Conservation (phyloP, 2,888 invertebrate species). For the Campaea margaritaria region DNA sequence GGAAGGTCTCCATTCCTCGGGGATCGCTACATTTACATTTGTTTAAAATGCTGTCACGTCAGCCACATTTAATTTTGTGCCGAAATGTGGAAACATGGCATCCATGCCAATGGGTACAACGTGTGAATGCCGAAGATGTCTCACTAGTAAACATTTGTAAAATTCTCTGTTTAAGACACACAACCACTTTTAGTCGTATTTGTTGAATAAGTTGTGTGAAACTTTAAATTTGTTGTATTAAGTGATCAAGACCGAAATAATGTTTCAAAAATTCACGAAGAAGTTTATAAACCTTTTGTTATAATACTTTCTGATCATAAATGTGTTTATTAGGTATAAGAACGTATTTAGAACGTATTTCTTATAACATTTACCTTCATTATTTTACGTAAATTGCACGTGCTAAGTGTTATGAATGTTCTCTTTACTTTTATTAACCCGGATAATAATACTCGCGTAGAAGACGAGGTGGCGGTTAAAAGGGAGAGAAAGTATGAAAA, state of each 20-base stretch:
- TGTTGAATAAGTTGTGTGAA: too few species aligned
- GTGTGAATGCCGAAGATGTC: constrained; percentile 14
- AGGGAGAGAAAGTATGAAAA: constrained; percentile 47
- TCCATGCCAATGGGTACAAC: constrained; percentile 42
- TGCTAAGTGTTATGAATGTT: constrained; percentile 23
- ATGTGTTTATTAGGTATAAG: too few species aligned
- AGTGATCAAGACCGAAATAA: too few species aligned
- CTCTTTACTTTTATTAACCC: constrained; percentile 32
- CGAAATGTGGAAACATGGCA: constrained; percentile 40
- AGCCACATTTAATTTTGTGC: constrained; percentile 53
- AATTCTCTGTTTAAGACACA: too few species aligned
- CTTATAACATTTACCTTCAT: too few species aligned
- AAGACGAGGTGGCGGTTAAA: constrained; percentile 36
- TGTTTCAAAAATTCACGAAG: too few species aligned
- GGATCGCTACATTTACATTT: constrained; percentile 55
- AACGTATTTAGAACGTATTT: too few species aligned
- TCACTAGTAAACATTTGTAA: too few species aligned
- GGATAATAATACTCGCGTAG: constrained; percentile 37
- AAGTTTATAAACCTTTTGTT: not conserved
- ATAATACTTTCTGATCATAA: too few species aligned
- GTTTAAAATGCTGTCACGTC: constrained; percentile 56
- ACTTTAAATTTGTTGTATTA: too few species aligned
- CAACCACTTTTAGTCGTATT: too few species aligned
- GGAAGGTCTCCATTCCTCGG: constrained; percentile 50
- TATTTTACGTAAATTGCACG: constrained; percentile 11